Percentiles rank a stretch among this genome's conserved stretches.
Conservation (phyloP, 1,140 invertebrate species). For the Tribolium castaneum region DNA sequence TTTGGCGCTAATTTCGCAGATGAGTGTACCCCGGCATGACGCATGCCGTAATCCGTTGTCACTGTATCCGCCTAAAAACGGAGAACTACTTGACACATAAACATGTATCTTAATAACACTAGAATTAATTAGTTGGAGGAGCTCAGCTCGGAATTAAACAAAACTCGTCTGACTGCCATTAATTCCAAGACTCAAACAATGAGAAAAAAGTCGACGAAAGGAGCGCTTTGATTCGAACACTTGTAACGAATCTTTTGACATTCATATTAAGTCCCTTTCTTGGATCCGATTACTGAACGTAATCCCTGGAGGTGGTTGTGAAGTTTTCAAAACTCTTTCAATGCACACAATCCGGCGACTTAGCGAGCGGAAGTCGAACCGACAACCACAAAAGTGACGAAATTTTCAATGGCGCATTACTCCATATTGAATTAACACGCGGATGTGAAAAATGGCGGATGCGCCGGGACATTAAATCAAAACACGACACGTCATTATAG, state of each 20-base stretch:
- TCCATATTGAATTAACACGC: conserved; percentile 14
- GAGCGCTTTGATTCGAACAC: conserved; percentile 21
- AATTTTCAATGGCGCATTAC: conserved; percentile 25
- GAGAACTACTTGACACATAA: conserved; percentile 38
- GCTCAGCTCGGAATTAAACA: conserved; percentile 19
- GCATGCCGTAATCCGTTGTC: conserved; percentile 37
- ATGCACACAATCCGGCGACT: conserved; percentile 28
- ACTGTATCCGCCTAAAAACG: conserved; percentile 38
- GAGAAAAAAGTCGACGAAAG: conserved; percentile 12
- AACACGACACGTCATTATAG: no score
- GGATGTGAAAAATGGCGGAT: conserved; percentile 27
- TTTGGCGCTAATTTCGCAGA: conserved; percentile 36
- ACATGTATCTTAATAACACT: conserved; percentile 36
- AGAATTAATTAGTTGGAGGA: conserved; percentile 34
- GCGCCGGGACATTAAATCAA: conserved; percentile 17
- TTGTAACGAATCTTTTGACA: conserved; percentile 35
- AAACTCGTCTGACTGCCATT: neutral
- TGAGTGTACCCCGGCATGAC: conserved; percentile 28
- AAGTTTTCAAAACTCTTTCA: conserved; percentile 36
- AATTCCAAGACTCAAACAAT: conserved; percentile 16
- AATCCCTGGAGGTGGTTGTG: conserved; percentile 1
- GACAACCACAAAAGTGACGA: conserved; percentile 9
- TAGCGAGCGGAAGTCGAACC: conserved; percentile 22
- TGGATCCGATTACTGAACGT: conserved; percentile 26
- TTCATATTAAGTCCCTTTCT: conserved; percentile 31